Base-by-base conservation (phyloP, 2,797 vertebrate genomes). In the Phataginus tricuspis region DNA sequence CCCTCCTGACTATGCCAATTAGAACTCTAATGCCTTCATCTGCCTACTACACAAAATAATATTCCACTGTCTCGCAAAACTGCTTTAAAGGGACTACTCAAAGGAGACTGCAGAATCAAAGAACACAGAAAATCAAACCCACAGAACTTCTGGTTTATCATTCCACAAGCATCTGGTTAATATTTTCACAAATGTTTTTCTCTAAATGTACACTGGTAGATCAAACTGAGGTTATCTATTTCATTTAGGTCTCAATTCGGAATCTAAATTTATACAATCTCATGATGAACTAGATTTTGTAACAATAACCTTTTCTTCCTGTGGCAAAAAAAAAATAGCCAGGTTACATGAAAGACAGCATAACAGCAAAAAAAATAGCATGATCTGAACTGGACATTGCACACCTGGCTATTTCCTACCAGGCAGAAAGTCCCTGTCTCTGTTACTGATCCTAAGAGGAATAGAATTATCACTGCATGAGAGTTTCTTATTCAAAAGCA, bases 101-200 rank as follows among this genome's bases (percentile, higher is more conserved):
- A 57, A 75, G 55, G 34, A 89, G 34, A 90, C 12, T 72, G 7
- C 11, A 87, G 25, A 57, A 64, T 93, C 63, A 78, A 74, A 69
- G 49, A 86, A 42, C 21, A 37, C 23, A 69, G 75, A 77, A 86
- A 69, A 45, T 21, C 66, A 90, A 80, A 74, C 11, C 16, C 51
- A 96, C 31, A 79, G 42, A 64, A 85, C n/a, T 59, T 49, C 29
- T 34, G 31, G 69, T n/a, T 86, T 86, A 71, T 42, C 63, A 86
- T 82, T 82, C 45, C 61, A 90, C n/a, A 75, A 86, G 42, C 63
- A 49, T 19, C 34, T 77, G 21, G 64, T 59, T 79, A 72, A 92
- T 92, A 83, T 74, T 80, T 75, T 75, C 10, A 95, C 39, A 91
- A 91, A 83, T 69, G 23, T 86, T 64, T 55, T 55, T 57, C 37